A percentile compares a stretch with the other conserved stretches of the same genome.
Conservation (phyloP, 2,797 vertebrate genomes). For the Hippopotamyrus pictus region DNA sequence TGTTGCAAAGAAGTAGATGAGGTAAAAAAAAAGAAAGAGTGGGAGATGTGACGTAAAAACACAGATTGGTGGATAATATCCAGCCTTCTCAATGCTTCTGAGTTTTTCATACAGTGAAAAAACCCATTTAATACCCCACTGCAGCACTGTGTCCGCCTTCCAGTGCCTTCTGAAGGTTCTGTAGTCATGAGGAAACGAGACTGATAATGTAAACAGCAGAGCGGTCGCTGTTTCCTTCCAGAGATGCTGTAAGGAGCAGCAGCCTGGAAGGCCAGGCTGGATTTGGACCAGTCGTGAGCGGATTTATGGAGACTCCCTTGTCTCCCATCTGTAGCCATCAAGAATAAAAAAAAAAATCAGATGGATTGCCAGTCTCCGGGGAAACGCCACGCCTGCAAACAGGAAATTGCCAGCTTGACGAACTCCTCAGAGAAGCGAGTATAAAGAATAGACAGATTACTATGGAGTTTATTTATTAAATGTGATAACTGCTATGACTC, state of each 20-base stretch:
- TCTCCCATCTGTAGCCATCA: constrained; percentile 61
- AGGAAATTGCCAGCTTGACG: constrained; percentile 60
- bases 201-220: not conserved
- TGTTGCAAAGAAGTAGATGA: not conserved
- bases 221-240: not conserved
- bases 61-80: not conserved
- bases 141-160: not conserved
- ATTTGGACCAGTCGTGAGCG: constrained; percentile 46
- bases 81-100: not conserved
- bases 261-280: not conserved
- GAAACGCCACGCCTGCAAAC: constrained; percentile 58
- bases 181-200: not conserved
- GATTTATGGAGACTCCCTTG: constrained; percentile 57
- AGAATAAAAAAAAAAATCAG: constrained; percentile 31
- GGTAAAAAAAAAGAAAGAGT: not conserved
- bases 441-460: constrained; percentile 68
- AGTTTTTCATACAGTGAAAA: constrained; percentile 8
- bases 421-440: constrained; percentile 55
- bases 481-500: constrained; percentile 63
- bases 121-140: not conserved
- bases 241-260: not conserved
- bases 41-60: constrained; percentile 4
- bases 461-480: constrained; percentile 67
- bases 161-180: not conserved
- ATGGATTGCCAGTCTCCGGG: constrained; percentile 47